Base-by-base conservation (phyloP, 2,888 invertebrate species). In the Limnephilus rhombicus region DNA sequence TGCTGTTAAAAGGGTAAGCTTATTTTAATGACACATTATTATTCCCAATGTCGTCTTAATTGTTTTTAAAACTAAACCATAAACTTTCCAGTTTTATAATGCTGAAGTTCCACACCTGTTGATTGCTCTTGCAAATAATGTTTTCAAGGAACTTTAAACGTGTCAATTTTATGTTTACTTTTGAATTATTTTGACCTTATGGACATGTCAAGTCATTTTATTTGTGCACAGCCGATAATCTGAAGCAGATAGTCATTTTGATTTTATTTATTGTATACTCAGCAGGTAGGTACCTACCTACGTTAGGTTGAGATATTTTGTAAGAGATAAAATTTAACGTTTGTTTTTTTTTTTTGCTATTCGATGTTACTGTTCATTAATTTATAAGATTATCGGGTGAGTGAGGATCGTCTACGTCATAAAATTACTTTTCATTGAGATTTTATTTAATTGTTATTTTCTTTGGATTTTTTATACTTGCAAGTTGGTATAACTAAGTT, bases 1-100 rank as follows among this genome's bases (percentile, higher is more conserved):
- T 94, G 96, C 96, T 95, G 96, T 97, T 94, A 96, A 96, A 95
- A 95, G 97, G 95, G 97, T 97, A 95, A 96, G 95, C 91, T 93
- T 82, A 90, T 68, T 94, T 94, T 95, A 95, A 31, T 34, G 12
- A 15, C 7, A 82, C 5, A 15, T 11, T 34, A 34, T 15, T 82
- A 31, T 13, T 82, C 82, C 4, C 13, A 82, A 31, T 82, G 13
- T 82, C 82, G 82, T 82, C 18, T 29, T 82, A 12, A 18, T 41
- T 85, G 24, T 45, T 68, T 24, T n/a, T 9, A 68, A 68, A 68
- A 68, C 68, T 41, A 24, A 68, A n/a, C 68, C 1, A 68, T 2
- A 24, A 68, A 68, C 68, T 68, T 68, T 68, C 24, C 68, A 45
- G 41, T 85, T 85, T 85, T 85, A 1, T 87, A 37, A 29, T 87